A percentile compares a stretch with the other conserved stretches of the same genome.
These are phyloP conservation scores for Agrilus cyanescens DNA, from an alignment of 2,888 invertebrate genomes.

Conservation along the genomic window DNA sequence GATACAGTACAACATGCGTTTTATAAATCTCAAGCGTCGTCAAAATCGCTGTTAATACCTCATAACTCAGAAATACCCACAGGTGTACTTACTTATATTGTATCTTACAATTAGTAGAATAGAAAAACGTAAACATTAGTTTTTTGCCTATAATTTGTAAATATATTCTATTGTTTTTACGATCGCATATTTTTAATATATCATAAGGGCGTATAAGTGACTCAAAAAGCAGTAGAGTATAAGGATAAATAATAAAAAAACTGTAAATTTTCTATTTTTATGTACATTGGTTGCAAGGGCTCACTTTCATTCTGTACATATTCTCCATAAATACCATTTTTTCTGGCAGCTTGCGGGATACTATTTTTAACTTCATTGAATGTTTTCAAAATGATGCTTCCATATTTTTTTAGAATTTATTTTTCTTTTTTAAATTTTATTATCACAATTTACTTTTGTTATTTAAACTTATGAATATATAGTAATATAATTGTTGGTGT, in stretches of 20 bases:
- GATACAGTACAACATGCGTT: constrained; percentile 37
- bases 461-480: constrained; percentile 37
- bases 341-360: constrained; percentile 27
- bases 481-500: constrained; percentile 40
- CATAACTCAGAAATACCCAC: constrained; percentile 36
- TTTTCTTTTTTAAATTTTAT: constrained; percentile 34
- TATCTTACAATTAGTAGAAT: constrained; percentile 35
- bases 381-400: constrained; percentile 31
- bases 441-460: constrained; percentile 36
- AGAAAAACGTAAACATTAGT: constrained; percentile 28
- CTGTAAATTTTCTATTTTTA: constrained; percentile 15
- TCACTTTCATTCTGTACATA: constrained; percentile 24
- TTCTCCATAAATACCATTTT: constrained; percentile 22
- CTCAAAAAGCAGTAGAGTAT: constrained; percentile 10
- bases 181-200: constrained; percentile 9
- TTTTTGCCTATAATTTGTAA: constrained; percentile 23
- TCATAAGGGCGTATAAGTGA: constrained; percentile 4
- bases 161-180: constrained; percentile 19
- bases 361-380: constrained; percentile 25
- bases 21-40: constrained; percentile 29
- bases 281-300: constrained; percentile 26
- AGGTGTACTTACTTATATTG: constrained; percentile 38
- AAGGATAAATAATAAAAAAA: constrained; percentile 6
- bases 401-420: constrained; percentile 28
- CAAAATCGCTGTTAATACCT: constrained; percentile 32